These are phyloP conservation scores for Eilema sororculum DNA, from an alignment of 2,888 invertebrate genomes.

Conservation along the genomic window DNA sequence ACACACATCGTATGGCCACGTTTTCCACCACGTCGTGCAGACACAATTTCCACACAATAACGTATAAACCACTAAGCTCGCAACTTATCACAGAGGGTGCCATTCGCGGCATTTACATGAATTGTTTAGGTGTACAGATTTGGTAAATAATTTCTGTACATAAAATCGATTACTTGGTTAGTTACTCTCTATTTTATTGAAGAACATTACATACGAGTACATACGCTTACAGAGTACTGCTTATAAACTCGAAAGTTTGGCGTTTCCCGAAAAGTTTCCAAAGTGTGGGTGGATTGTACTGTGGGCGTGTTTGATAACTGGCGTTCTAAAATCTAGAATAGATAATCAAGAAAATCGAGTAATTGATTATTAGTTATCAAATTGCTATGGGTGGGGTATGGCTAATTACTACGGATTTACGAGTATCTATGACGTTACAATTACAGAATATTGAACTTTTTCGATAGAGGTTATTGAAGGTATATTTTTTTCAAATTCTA, in stretches of 20 bases:
- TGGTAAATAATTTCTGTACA: neutral
- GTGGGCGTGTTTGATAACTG: neutral
- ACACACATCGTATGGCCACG: neutral
- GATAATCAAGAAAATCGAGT: neutral
- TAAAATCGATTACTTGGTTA: slow-evolving; percentile 1
- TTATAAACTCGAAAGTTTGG: neutral
- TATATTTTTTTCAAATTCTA: no score
- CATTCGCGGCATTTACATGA: neutral
- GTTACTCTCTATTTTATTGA: neutral
- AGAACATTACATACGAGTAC: neutral
- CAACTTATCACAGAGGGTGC: neutral
- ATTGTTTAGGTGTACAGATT: neutral
- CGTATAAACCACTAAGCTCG: slow-evolving; percentile 3
- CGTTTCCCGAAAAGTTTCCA: neutral
- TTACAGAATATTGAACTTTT: neutral
- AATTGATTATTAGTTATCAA: neutral
- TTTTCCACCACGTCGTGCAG: neutral
- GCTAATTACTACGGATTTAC: no score
- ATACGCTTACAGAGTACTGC: neutral
- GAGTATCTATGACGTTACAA: no score
- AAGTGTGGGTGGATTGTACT: neutral
- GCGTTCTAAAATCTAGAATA: neutral
- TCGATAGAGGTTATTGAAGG: no score
- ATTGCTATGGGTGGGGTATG: neutral
- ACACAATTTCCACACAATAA: neutral